Percentiles rank a stretch among this genome's conserved stretches.
Evolutionary conservation across 2,113 vertebrate species (phyloP).

Genomic region (Phyllostomus hastatus): DNA sequence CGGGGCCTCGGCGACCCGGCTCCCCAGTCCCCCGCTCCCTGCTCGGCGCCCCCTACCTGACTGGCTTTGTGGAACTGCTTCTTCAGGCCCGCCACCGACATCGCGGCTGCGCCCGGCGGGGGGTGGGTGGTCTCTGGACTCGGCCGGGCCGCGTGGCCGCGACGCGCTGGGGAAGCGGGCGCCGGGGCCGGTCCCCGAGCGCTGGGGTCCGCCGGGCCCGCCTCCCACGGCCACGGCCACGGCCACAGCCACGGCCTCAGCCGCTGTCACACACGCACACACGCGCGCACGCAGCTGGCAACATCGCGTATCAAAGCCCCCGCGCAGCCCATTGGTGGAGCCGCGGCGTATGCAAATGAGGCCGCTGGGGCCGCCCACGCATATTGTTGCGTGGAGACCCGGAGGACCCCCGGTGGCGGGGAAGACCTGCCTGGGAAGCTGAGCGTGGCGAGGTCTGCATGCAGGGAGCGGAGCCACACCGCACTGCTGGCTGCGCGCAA

Average conservation of each 20-base stretch:
- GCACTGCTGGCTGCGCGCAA: background rate
- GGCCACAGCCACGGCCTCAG: background rate
- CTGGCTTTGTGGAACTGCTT: conserved; percentile 95
- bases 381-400: conserved; percentile 65
- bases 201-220: conserved; percentile 43
- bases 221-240: conserved; percentile 65
- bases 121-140: background rate
- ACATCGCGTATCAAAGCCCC: conserved; percentile 41
- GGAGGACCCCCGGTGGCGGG: background rate
- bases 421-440: accelerated
- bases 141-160: background rate
- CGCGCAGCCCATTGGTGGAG: conserved; percentile 74
- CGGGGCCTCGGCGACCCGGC: background rate
- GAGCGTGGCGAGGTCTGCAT: accelerated
- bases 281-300: conserved; percentile 49
- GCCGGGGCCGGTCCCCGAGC: conserved; percentile 31
- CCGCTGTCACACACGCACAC: conserved; percentile 69
- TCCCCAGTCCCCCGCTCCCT: accelerated
- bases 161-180: background rate
- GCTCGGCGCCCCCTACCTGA: conserved; percentile 82
- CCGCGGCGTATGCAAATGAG: conserved; percentile 72
- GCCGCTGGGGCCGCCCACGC: conserved; percentile 61
- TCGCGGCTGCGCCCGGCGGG: conserved; percentile 54
- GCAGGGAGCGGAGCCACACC: background rate
- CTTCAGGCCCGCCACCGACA: conserved; percentile 92